These are phyloP conservation scores for Corapipo altera DNA, from an alignment of 2,113 vertebrate species.

Conservation along the genomic window DNA sequence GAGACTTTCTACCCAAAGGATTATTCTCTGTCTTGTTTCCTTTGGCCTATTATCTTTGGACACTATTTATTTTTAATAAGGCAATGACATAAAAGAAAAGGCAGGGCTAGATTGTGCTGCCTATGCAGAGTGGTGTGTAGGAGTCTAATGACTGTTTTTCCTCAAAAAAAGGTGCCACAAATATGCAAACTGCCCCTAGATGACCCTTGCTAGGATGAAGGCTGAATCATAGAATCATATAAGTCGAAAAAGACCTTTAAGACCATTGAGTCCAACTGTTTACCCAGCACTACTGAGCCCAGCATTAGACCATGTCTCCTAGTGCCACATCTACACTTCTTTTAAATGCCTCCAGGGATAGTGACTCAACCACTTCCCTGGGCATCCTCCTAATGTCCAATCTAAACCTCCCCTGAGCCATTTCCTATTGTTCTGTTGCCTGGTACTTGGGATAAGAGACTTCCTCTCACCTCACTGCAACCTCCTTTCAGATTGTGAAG, in stretches of 20 bases:
- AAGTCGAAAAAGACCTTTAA: not conserved
- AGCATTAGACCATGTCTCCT: not conserved
- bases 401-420: not conserved
- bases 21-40: not conserved
- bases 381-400: not conserved
- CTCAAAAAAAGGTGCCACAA: not conserved
- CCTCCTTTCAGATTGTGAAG: not conserved
- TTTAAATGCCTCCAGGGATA: not conserved
- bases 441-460: rapidly evolving
- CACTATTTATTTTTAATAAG: constrained; percentile 23
- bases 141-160: not conserved
- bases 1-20: not conserved
- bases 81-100: not conserved
- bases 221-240: not conserved
- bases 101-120: not conserved
- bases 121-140: not conserved
- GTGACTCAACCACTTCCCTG: not conserved
- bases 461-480: not conserved
- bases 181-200: not conserved
- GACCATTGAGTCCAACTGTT: not conserved
- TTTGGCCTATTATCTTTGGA: constrained; percentile 6
- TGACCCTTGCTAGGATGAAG: not conserved
- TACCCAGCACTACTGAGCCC: not conserved
- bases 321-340: not conserved
- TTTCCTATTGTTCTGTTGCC: not conserved